Percentiles rank a stretch among this genome's conserved stretches.
phyloP scores from a whole-genome alignment of 2,113 vertebrate species.

The Pongo abelii region DNA sequence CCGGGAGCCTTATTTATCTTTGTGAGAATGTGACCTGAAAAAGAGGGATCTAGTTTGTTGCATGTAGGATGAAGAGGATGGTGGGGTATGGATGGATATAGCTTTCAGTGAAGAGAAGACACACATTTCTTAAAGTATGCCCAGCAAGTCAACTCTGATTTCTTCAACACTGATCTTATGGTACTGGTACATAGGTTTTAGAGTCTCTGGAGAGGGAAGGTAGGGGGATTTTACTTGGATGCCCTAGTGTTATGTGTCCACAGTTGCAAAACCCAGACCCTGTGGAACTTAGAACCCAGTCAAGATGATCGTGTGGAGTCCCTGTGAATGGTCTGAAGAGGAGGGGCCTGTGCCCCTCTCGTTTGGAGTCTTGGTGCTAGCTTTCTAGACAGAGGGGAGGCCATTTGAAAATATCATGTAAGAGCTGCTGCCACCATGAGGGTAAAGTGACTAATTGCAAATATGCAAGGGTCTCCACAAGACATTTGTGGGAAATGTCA shows the following conservation, averaged over 20 bases:
- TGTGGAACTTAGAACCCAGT: neutral
- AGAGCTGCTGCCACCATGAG: slow-evolving; percentile 64
- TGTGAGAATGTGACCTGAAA: neutral
- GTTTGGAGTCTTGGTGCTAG: neutral
- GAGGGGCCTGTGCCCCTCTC: neutral
- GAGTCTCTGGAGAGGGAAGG: neutral
- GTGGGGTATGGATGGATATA: neutral
- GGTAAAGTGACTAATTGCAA: slow-evolving; percentile 31
- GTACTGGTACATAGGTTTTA: neutral
- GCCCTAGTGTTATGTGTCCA: neutral
- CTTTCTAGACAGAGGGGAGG: neutral
- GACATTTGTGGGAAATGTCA: neutral
- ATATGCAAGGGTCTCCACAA: neutral
- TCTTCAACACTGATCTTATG: neutral
- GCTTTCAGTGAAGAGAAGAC: neutral
- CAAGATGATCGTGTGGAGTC: neutral
- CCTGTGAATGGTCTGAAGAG: neutral
- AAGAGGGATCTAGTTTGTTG: neutral
- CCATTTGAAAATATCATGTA: neutral
- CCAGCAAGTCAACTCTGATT: neutral
- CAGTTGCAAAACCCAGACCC: neutral
- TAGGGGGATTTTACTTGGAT: neutral
- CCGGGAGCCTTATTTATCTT: neutral
- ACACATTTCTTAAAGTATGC: neutral
- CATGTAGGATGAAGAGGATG: neutral